A percentile compares a stretch with the other conserved stretches of the same genome.
phyloP scores from a whole-genome alignment of 2,797 vertebrate species.

The Aphelocoma californica region DNA sequence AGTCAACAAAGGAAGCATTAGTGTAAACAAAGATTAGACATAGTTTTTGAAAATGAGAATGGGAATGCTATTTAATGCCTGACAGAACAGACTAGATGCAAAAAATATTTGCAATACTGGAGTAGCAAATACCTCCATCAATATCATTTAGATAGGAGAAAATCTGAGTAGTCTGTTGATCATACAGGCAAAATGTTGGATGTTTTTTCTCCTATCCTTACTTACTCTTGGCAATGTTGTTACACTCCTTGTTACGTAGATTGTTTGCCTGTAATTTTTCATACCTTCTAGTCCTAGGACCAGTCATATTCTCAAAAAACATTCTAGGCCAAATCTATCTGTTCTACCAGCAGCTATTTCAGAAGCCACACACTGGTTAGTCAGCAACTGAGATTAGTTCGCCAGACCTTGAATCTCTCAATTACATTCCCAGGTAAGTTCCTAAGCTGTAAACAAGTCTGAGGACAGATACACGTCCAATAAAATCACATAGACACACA shows the following conservation, averaged over 20 bases:
- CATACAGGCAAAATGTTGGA: neutral
- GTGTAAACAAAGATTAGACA: slow-evolving; percentile 63
- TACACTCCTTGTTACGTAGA: neutral
- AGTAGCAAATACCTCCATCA: neutral
- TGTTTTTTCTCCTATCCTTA: neutral
- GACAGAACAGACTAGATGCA: neutral
- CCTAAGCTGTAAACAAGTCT: neutral
- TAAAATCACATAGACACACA: accelerated
- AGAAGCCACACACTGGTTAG: neutral
- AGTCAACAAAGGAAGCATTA: slow-evolving; percentile 63
- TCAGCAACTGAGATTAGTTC: neutral
- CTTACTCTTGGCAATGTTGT: neutral
- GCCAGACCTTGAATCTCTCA: neutral
- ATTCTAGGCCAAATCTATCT: neutral
- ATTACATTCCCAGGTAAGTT: neutral
- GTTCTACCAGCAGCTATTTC: neutral
- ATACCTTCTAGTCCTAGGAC: neutral
- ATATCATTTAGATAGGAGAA: neutral
- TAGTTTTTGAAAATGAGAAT: slow-evolving; percentile 50
- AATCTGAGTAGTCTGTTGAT: neutral
- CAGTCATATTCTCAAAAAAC: neutral
- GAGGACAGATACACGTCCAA: neutral
- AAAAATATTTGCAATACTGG: slow-evolving; percentile 11
- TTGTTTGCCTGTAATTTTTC: neutral
- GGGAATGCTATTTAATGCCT: slow-evolving; percentile 36